Base-by-base conservation (phyloP, 64 coral and sea anemone species). In the Porites lutea region DNA sequence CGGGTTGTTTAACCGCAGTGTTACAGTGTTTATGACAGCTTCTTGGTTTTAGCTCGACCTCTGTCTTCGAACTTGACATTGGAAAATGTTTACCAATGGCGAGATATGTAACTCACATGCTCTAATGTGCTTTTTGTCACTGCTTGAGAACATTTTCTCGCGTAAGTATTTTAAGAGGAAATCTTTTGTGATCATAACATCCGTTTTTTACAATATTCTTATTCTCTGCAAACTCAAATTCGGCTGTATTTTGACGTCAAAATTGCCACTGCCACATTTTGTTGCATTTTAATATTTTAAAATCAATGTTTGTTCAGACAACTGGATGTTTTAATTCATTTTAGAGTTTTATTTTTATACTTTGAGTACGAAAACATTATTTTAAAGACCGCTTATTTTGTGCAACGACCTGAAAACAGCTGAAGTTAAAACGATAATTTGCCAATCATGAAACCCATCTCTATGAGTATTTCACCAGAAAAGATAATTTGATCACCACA, bases 1-100 rank as follows among this genome's bases (percentile, higher is more conserved):
- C 81, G 13, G 63, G 81, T 84, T 84, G 81, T 84, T 84, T 84
- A 84, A 84, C 81, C 81, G 45, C 63, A 67, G 59, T 68, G 61
- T 84, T 48, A 19, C 46, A 66, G 44, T 84, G 78, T 15, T 16
- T 68, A 11, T 69, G 81, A 69, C 81, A 84, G 61, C 63, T 67
- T 68, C 63, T 49, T 69, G 63, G 62, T 67, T 69, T 84, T 84
- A 44, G 51, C 63, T 51, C 81, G 81, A 67, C 81, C 61, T 84
- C 47, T 67, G 62, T 69, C 18, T 16, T 20, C 16, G 52, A 68
- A 68, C 18, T 84, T 84, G 37, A 65, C 81, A 84, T 60, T 60
- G 53, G 27, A 80, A 15, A 43, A 44, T 80, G 75, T 62, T 80
- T 61, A 13, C 54, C 10, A 16, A 80, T 46, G 20, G 78, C 8